These are phyloP conservation scores for Gymnorhina tibicen DNA, from an alignment of 2,113 vertebrate genomes.

Conservation along the genomic window DNA sequence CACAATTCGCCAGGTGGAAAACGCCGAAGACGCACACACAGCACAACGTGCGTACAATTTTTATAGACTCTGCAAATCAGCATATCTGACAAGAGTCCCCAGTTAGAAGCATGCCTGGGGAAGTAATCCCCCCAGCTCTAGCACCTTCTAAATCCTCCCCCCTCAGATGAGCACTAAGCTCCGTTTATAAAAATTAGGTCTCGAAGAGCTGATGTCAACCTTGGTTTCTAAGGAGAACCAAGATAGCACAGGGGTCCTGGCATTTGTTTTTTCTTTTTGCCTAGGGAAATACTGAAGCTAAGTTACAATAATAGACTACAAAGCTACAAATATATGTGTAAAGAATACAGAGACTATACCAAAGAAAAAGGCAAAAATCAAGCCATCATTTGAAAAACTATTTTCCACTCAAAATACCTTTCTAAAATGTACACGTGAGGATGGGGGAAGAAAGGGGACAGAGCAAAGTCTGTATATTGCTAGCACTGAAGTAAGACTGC, in stretches of 20 bases:
- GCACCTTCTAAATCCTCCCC: neutral
- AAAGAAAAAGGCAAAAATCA: neutral
- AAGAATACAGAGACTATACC: neutral
- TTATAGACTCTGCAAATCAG: neutral
- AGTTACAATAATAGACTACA: no score
- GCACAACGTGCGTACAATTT: fast-evolving
- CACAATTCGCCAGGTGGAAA: fast-evolving
- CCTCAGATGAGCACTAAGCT: neutral
- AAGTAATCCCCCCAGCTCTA: neutral
- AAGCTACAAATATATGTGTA: neutral
- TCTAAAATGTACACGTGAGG: neutral
- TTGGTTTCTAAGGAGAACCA: neutral
- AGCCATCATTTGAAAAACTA: neutral
- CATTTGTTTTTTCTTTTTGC: neutral
- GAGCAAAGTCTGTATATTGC: neutral
- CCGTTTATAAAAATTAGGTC: neutral
- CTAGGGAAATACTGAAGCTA: neutral
- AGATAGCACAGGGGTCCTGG: fast-evolving
- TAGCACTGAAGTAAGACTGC: neutral
- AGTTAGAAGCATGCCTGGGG: neutral
- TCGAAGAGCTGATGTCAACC: neutral
- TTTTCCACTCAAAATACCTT: neutral
- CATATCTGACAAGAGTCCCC: neutral
- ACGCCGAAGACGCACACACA: fast-evolving
- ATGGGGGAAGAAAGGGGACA: neutral